Base-by-base conservation (phyloP, 2,888 invertebrate species). In the Lissocephala sabroskyi region DNA sequence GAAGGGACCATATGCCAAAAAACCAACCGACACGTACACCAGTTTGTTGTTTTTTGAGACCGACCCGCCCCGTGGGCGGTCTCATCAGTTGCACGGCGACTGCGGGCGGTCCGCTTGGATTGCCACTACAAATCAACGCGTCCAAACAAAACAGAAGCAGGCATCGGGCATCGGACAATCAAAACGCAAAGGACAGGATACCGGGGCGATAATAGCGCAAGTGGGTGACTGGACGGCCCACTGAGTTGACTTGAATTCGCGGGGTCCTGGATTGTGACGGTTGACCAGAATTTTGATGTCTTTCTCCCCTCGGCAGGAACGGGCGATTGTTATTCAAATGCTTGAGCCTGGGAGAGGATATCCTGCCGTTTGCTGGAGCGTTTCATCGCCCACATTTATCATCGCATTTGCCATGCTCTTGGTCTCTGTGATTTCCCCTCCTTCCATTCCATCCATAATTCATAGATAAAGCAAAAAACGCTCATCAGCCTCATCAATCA, bases 371-470 rank as follows among this genome's bases (percentile, higher is more conserved):
- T 59, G 56, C 55, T 60, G 56, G 56, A 63, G 63, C 73, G 68
- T 66, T 62, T 66, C 66, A 67, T 65, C 55, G 57, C 60, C 59
- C 62, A 39, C 67, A 76, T 78, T 75, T 78, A 70, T 76, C 78
- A 76, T 71, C 65, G 53, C 56, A 71, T 71, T 75, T 65, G 71
- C 49, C 48, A 71, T 55, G 71, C 62, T 61, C 49, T 64, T 54
- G 51, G 23, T 5, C 3, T n/a, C n/a, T 23, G 7, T 23, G 23
- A 23, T 19, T 36, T 3, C 10, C 10, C 16, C 17, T 9, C 6
- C 11, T 36, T 36, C 17, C 10, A 14, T 36, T 36, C 23, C 7
- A 23, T 23, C 7, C 23, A 23, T 23, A 7, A 5, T 23, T 23
- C n/a, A n/a, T n/a, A 23, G 3, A 5, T 23, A 23, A 23, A 5